A percentile compares a stretch with the other conserved stretches of the same genome.
phyloP scores from a whole-genome alignment of 2,888 invertebrate genomes.

The Drosophila prostipennis region DNA sequence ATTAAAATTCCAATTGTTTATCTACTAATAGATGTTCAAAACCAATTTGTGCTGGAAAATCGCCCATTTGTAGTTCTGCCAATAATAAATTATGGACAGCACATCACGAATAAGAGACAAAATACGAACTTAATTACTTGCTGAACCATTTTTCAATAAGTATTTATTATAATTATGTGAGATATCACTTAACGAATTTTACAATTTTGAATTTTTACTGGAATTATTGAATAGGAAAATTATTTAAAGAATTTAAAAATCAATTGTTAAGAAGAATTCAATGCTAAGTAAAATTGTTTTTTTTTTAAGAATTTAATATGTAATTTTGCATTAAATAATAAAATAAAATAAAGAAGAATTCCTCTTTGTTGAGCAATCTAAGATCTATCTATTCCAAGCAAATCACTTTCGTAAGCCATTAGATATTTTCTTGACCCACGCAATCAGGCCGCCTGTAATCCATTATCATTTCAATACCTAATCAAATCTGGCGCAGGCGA shows the following conservation, averaged over 20 bases:
- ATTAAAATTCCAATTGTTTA: neutral
- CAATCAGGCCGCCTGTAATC: conserved; percentile 5
- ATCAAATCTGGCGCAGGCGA: conserved; percentile 34
- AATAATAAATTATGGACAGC: neutral
- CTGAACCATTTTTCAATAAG: neutral
- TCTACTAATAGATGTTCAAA: neutral
- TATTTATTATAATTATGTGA: no score
- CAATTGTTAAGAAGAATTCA: no score
- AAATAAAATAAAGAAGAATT: neutral
- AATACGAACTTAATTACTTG: neutral
- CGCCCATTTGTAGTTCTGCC: neutral
- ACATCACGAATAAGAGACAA: neutral
- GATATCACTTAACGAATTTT: no score
- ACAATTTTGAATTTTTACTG: no score
- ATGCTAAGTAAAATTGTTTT: no score
- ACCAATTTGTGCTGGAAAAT: neutral
- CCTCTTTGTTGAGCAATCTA: neutral
- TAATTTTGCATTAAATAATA: no score
- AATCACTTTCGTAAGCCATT: neutral
- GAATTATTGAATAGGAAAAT: no score
- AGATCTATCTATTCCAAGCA: neutral
- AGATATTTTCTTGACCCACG: neutral
- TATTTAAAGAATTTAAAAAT: no score
- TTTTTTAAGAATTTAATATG: no score
- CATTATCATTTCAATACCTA: conserved; percentile 34